Conservation (phyloP, 2,888 invertebrate species). For the Drosophila leonis region DNA sequence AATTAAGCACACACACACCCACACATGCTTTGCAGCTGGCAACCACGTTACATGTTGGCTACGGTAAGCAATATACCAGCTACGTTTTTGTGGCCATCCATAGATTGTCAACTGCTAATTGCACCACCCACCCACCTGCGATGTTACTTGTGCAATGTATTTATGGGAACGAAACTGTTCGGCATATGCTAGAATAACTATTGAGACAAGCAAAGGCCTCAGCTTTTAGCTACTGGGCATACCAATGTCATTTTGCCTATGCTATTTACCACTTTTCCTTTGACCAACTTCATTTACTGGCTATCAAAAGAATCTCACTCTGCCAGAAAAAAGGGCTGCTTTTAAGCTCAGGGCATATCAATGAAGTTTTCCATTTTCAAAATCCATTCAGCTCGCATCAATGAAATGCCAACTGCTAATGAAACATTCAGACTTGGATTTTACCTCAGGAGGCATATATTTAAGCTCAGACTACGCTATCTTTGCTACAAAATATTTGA, state of each 20-base stretch:
- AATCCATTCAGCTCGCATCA: background rate
- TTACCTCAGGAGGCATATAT: background rate
- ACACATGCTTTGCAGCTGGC: constrained; percentile 26
- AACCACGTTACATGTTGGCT: constrained; percentile 52
- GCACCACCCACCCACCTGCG: background rate
- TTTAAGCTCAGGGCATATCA: background rate
- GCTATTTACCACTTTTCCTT: background rate
- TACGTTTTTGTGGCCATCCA: background rate
- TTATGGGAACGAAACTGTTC: background rate
- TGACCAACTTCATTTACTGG: background rate
- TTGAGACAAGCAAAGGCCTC: background rate
- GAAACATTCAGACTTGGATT: background rate
- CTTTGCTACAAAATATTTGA: background rate
- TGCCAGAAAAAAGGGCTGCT: background rate
- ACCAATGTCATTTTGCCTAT: background rate
- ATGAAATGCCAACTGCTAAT: background rate
- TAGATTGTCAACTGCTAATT: constrained; percentile 7
- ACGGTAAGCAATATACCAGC: constrained; percentile 50
- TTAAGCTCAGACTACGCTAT: too few species aligned
- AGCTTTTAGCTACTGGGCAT: background rate
- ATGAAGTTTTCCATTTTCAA: background rate
- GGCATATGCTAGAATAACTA: background rate
- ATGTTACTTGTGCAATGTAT: background rate
- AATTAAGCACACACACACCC: constrained; percentile 32
- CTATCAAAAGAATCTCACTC: background rate